Base-by-base conservation (phyloP, 2,888 invertebrate genomes). In the Endotricha flammealis region DNA sequence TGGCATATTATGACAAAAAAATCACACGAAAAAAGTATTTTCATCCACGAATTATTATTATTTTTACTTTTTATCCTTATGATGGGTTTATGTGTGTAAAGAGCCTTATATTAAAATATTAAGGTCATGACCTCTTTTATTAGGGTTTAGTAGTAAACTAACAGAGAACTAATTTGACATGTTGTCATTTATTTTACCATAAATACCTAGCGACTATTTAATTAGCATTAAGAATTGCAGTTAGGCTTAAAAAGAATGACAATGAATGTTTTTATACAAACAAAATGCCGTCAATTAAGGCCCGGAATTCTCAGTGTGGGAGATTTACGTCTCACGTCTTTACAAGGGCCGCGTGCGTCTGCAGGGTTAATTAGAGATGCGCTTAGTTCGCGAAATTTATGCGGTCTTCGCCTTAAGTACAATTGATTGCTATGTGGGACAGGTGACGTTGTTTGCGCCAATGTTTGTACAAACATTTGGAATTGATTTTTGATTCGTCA, bases 291-390 rank as follows among this genome's bases (percentile, higher is more conserved):
- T 63, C 73, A 74, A 78, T 73, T 77, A 76, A 68, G 66, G 53
- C 57, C 63, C 52, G 52, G 62, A 64, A 72, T 69, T 70, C 65
- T 49, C 58, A 48, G 61, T 61, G 58, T 47, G 41, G 50, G 55
- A 75, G 77, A 81, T 82, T 80, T 81, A 82, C 70, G 20, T 20
- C 4, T 6, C 20, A 20, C 20, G 66, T 54, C 46, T 57, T n/a
- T 44, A 48, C 44, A 44, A 46, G 50, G 53, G 48, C 52, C 51
- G 46, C 56, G 55, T 25, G 50, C 63, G 69, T 64, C 67, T 65
- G 60, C 74, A 77, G 79, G 77, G 79, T 79, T 82, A 82, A 82
- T 82, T 81, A 82, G 81, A 56, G 67, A 63, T 65, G 63, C 48
- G 66, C 67, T 70, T 68, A 71, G 71, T 64, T 55, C 63, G 43